Conservation (phyloP, 1,140 invertebrate species). For the Drosophila navojoa region DNA sequence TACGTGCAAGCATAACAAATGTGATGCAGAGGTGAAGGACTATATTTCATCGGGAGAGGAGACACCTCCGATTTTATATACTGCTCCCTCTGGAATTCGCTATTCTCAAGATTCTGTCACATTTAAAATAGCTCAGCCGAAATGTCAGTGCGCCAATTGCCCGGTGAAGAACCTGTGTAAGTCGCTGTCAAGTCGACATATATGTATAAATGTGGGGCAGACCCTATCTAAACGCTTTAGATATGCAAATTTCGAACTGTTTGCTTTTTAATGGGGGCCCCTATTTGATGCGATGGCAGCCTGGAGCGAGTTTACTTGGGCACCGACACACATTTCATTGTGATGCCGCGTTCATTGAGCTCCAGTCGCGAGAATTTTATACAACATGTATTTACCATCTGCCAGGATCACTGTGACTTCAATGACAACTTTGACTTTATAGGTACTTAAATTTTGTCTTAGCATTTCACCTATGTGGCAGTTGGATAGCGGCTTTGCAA, state of each 20-base stretch:
- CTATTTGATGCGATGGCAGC: conserved; percentile 7
- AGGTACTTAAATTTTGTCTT: conserved; percentile 40
- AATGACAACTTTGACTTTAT: conserved; percentile 74
- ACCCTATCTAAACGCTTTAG: conserved; percentile 69
- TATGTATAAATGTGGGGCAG: neutral
- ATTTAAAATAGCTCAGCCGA: conserved; percentile 49
- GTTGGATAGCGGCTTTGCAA: neutral
- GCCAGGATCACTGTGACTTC: conserved; percentile 57
- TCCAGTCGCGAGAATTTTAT: conserved; percentile 58
- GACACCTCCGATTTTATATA: conserved; percentile 28
- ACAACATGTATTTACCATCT: conserved; percentile 65
- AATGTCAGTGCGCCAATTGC: conserved; percentile 75
- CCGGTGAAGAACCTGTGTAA: conserved; percentile 77
- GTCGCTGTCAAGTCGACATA: conserved; percentile 24
- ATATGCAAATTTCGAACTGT: conserved; percentile 66
- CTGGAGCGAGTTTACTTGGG: neutral
- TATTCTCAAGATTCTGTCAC: conserved; percentile 42
- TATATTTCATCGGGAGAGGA: conserved; percentile 46
- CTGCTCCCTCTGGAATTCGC: conserved; percentile 19
- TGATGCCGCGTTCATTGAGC: conserved; percentile 53
- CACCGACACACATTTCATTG: conserved; percentile 11
- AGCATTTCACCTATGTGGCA: no score
- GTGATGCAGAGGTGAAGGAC: conserved; percentile 32
- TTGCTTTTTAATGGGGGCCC: neutral
- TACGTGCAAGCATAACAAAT: conserved; percentile 52